phyloP scores from a whole-genome alignment of 2,888 invertebrate species.

The Agonum fuliginosum region DNA sequence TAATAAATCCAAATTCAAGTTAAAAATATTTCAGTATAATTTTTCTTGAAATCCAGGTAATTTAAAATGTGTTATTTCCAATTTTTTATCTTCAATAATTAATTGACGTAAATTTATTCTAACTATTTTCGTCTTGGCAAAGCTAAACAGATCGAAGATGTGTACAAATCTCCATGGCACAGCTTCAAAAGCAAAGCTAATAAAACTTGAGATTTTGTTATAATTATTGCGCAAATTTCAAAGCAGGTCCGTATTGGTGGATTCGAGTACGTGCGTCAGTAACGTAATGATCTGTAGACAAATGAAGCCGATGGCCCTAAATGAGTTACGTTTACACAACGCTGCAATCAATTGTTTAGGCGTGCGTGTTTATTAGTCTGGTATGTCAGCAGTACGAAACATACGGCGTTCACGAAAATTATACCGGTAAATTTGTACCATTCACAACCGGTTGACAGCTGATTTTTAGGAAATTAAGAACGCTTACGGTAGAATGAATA shows the following conservation, averaged over 20 bases:
- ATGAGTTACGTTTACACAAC: conserved; percentile 13
- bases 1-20: too few relatives aligned
- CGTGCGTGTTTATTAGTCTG: too few relatives aligned
- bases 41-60: too few relatives aligned
- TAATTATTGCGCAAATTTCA: conserved; percentile 39
- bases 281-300: background rate
- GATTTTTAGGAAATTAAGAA: too few relatives aligned
- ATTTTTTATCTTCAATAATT: conserved; percentile 32
- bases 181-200: conserved; percentile 25
- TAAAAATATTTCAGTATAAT: too few relatives aligned
- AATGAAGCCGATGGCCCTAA: conserved; percentile 11
- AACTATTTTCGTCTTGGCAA: conserved; percentile 47
- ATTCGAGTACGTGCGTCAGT: background rate
- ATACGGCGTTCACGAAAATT: too few relatives aligned
- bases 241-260: background rate
- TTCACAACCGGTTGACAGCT: too few relatives aligned
- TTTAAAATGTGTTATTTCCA: conserved; percentile 20
- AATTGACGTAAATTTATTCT: conserved; percentile 44
- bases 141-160: conserved; percentile 17
- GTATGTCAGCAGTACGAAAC: too few relatives aligned
- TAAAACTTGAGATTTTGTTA: conserved; percentile 53
- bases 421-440: too few relatives aligned
- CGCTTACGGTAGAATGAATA: too few relatives aligned
- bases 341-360: background rate
- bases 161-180: conserved; percentile 44